Base-by-base conservation (phyloP, 2,113 vertebrate species). In the Electrona antarctica region DNA sequence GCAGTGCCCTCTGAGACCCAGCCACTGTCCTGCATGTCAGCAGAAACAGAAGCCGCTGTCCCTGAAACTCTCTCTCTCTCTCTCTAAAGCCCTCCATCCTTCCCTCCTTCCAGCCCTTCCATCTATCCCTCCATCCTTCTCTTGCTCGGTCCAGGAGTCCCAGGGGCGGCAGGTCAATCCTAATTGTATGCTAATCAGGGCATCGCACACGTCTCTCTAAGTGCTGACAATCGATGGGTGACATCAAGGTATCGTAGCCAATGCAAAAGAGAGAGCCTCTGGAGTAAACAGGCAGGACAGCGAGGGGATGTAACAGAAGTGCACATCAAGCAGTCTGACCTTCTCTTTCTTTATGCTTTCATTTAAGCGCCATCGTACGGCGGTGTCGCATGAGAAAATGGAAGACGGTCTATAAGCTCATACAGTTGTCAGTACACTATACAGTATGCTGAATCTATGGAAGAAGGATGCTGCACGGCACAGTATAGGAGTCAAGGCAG, bases 131-230 rank as follows among this genome's bases (percentile, higher is more conserved):
- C 83, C 79, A 84, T 82, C 83, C 78, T 74, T 79, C 76, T 72
- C 75, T 74, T 64, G 55, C 85, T 82, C 63, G n/a, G 49, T 64
- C 74, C 63, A 2, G 33, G 2, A 41, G 82, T 92, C 89, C 89
- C 91, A 85, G 88, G 71, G 89, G 84, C 69, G 3, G 75, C 91
- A 87, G 93, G 87, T 90, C 92, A 90, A 6, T 81, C 88, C 72
- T 89, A 92, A 92, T 91, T 85, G 76, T 85, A 88, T 93, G 91
- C 90, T 92, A 93, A 92, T 86, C 61, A 88, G 78, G 82, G 81
- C 84, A 67, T n/a, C 59, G 79, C 65, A 67, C 60, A 73, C 45
- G 50, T 78, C 80, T 80, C 85, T 71, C 69, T 76, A 71, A 66
- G 10, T 67, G 79, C 57, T 82, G 71, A 81, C 88, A 79, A 90